phyloP scores from a whole-genome alignment of 2,797 vertebrate genomes.

The Anguilla obscura region DNA sequence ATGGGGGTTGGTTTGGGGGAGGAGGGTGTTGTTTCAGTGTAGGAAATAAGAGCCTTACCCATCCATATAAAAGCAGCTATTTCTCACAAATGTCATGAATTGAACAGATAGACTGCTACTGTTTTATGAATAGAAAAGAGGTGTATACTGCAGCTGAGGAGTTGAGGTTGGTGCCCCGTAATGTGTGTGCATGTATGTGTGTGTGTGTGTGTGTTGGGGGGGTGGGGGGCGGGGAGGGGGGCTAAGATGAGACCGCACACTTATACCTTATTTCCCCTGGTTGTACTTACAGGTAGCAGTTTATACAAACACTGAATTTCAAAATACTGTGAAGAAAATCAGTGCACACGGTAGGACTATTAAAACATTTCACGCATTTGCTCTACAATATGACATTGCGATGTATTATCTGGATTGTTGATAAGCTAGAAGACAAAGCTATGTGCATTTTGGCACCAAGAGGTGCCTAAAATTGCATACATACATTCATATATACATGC shows the following conservation, averaged over 20 bases:
- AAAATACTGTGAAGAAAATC: background rate
- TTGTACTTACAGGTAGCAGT: background rate
- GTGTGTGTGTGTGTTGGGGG: background rate
- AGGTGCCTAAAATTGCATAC: background rate
- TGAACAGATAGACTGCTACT: background rate
- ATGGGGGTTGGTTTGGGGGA: background rate
- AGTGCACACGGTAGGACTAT: background rate
- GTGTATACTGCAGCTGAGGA: no score
- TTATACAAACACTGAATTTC: background rate
- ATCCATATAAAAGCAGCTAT: background rate
- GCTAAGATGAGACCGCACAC: background rate
- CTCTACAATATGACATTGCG: background rate
- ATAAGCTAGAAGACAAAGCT: no score
- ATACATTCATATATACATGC: background rate
- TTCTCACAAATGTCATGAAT: background rate
- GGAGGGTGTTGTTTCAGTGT: background rate
- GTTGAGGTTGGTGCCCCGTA: background rate
- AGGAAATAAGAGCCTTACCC: background rate
- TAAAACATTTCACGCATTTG: background rate
- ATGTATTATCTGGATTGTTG: no score
- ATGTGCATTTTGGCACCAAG: no score
- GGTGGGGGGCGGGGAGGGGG: background rate
- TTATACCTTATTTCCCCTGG: background rate
- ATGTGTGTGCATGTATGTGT: background rate
- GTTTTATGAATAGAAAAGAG: background rate